Conservation (phyloP, 2,888 invertebrate genomes). For the Cerastoderma edule region DNA sequence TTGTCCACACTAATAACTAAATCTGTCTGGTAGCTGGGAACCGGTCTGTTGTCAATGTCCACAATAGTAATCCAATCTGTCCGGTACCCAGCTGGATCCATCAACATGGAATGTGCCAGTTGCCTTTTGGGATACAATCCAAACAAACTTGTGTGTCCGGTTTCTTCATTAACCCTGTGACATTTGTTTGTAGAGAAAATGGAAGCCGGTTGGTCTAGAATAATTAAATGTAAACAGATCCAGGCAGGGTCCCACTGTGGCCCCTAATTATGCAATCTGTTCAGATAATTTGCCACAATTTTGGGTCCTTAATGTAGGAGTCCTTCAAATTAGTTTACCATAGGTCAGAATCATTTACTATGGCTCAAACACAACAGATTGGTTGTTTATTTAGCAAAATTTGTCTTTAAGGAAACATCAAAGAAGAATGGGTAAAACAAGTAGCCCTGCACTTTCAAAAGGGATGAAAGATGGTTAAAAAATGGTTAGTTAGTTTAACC, state of each 20-base stretch:
- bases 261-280: constrained; percentile 11
- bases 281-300: no score
- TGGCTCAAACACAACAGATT: no score
- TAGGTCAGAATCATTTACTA: no score
- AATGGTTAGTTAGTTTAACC: no score
- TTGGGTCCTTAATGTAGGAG: no score
- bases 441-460: not conserved
- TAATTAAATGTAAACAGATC: constrained; percentile 27
- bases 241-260: not conserved
- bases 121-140: not conserved
- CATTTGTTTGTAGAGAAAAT: constrained; percentile 13
- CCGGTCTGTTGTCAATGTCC: no score
- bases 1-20: no score
- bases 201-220: constrained; percentile 16
- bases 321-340: no score
- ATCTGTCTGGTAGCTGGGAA: no score
- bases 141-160: constrained; percentile 3
- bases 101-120: not conserved
- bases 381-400: no score
- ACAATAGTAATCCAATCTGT: no score
- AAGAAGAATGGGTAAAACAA: not conserved
- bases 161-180: constrained; percentile 22
- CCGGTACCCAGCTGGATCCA: constrained; percentile 6
- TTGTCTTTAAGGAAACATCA: constrained; percentile 8
- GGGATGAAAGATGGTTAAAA: constrained; percentile 4